phyloP scores from a whole-genome alignment of 2,797 vertebrate genomes.

The Cheirogaleus major region DNA sequence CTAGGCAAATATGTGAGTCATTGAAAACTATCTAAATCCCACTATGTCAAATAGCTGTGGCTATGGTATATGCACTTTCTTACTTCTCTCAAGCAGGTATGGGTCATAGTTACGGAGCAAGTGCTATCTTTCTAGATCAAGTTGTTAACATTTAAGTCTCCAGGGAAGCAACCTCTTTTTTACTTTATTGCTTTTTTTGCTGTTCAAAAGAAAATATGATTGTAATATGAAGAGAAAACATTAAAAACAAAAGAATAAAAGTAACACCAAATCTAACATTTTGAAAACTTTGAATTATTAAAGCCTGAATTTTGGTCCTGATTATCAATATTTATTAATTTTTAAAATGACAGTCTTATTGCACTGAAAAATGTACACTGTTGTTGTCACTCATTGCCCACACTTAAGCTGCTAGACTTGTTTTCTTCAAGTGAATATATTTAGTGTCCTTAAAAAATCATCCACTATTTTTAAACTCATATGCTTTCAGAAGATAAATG shows the following conservation, averaged over 20 bases:
- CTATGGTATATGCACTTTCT: background rate
- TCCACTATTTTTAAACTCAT: conserved; percentile 13
- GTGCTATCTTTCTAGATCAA: background rate
- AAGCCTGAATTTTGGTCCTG: background rate
- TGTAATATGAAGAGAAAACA: background rate
- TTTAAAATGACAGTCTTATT: background rate
- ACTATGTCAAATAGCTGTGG: background rate
- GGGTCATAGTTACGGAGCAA: background rate
- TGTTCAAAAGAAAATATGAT: background rate
- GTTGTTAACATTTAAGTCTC: background rate
- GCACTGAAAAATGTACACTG: background rate
- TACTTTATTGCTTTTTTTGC: background rate
- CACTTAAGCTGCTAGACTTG: background rate
- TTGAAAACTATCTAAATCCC: background rate
- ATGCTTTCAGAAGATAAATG: conserved; percentile 2
- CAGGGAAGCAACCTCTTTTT: background rate
- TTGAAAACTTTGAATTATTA: conserved; percentile 46
- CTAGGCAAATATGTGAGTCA: background rate
- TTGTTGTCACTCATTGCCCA: background rate
- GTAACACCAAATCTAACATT: background rate
- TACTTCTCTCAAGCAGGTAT: background rate
- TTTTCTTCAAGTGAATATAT: background rate
- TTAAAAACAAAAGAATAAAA: background rate
- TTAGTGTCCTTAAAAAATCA: background rate
- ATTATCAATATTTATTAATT: conserved; percentile 40